phyloP scores from a whole-genome alignment of 2,888 invertebrate genomes.

The Sthenelais limicola region DNA sequence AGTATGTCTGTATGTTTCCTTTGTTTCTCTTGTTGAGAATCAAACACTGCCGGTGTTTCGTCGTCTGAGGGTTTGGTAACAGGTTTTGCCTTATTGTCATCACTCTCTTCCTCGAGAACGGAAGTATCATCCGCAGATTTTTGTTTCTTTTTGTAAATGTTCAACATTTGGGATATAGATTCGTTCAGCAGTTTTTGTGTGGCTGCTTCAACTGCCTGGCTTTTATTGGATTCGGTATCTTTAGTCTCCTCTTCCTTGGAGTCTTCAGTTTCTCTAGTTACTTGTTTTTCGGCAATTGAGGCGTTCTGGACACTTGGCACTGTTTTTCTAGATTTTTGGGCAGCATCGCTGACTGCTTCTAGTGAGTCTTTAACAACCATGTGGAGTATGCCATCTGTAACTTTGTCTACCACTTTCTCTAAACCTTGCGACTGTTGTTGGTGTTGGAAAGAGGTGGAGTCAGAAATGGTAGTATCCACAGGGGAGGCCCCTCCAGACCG shows the following conservation, averaged over 20 bases:
- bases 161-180: slow-evolving; percentile 64
- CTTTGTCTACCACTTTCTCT: slow-evolving; percentile 55
- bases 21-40: too few relatives aligned
- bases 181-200: slow-evolving; percentile 62
- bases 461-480: slow-evolving; percentile 16
- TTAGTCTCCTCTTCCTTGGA: slow-evolving; percentile 40
- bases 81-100: neutral
- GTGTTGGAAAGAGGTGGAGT: slow-evolving; percentile 3
- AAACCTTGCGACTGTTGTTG: neutral
- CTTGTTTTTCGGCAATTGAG: slow-evolving; percentile 11
- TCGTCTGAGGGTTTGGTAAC: too few relatives aligned
- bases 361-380: slow-evolving; percentile 55
- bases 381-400: slow-evolving; percentile 60
- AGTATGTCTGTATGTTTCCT: slow-evolving; percentile 2
- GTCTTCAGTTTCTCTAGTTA: slow-evolving; percentile 1
- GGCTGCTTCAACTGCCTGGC: slow-evolving; percentile 58
- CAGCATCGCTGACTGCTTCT: neutral
- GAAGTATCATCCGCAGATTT: slow-evolving; percentile 13
- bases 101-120: too few relatives aligned
- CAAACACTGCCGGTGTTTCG: too few relatives aligned
- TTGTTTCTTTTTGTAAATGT: slow-evolving; percentile 50
- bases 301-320: slow-evolving; percentile 47
- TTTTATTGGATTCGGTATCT: too few relatives aligned
- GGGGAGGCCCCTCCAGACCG: neutral
- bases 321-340: slow-evolving; percentile 26